phyloP scores from a whole-genome alignment of 2,888 invertebrate species.

The Capitulum mitella region DNA sequence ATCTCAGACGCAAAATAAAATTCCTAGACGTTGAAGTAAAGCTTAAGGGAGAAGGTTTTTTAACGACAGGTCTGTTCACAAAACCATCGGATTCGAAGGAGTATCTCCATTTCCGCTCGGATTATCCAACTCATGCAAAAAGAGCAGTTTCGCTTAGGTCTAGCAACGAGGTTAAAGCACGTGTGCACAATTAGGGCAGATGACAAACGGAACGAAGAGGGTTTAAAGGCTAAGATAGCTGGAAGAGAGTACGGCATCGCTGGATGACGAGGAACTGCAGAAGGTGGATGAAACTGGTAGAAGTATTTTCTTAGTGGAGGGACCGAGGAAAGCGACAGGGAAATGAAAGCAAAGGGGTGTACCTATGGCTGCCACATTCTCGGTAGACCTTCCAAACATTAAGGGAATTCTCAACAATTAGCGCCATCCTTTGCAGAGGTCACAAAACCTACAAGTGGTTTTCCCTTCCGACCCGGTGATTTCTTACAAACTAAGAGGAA shows the following conservation, averaged over 20 bases:
- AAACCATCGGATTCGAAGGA: not conserved
- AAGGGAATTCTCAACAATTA: not conserved
- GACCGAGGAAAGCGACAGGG: not conserved
- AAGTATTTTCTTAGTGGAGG: not conserved
- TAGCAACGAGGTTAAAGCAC: not conserved
- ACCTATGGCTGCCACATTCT: not conserved
- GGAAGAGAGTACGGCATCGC: not conserved
- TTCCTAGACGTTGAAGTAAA: not conserved
- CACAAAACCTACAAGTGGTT: not conserved
- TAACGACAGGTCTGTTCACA: not conserved
- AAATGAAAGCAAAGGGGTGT: too few relatives aligned
- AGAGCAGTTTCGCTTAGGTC: not conserved
- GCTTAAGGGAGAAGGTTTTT: not conserved
- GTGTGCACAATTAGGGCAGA: not conserved
- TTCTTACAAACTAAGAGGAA: not conserved
- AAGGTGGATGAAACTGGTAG: not conserved
- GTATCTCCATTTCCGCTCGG: too few relatives aligned
- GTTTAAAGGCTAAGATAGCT: not conserved
- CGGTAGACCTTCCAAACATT: not conserved
- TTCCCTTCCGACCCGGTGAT: not conserved
- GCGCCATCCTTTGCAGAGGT: not conserved
- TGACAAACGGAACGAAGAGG: not conserved
- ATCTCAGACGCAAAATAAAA: not conserved
- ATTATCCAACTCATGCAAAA: not conserved
- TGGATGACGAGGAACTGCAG: not conserved